Evolutionary conservation across 2,113 vertebrate species (phyloP), one percentile per base, ranked within the genome.

Genomic region (Todiramphus chloris): DNA sequence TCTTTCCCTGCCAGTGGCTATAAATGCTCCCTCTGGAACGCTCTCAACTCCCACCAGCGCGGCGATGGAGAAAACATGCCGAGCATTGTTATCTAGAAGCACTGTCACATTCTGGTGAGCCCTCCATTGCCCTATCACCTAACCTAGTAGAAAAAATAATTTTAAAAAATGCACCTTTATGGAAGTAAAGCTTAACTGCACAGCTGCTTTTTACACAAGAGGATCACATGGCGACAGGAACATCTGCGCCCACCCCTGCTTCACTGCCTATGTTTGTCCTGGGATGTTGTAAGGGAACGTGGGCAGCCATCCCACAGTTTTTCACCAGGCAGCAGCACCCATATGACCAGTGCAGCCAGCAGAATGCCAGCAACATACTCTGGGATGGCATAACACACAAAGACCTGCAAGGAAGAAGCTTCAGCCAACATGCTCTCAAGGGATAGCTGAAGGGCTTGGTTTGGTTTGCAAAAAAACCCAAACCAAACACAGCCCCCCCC

Each of bases 1-100:
- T 95, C 82, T 75, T 88, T 78, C 66, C 60, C 76, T 92, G 90
- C 39, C 90, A 88, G 64, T 11, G 64, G 64, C 88, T 94, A 86
- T 68, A 91, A 88, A 86, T 48, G 43, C 25, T 93, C 56, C 60
- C 51, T 60, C 79, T 89, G 88, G 93, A 90, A 93, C 0, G 0
- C 43, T 86, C 64, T 63, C 79, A 85, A 30, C 23, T 77, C 72
- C 84, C 13, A 24, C 51, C 35, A 80, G 59, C 0, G 0, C 31
- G 62, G 33, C 5, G 11, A 62, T 6, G 2, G 43, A 88, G 56
- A 72, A 79, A 95, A 84, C 0, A 0, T 10, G n/a, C 23, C 0
- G 2, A 79, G 8, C 25, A 30, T 62, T 5, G 1, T 6, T 27
- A 31, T 10, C 21, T 56, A 35, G 48, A 90, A 77, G 25, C 25